Evolutionary conservation across 2,113 vertebrate species (phyloP).

Genomic region (Platysternon megacephalum): DNA sequence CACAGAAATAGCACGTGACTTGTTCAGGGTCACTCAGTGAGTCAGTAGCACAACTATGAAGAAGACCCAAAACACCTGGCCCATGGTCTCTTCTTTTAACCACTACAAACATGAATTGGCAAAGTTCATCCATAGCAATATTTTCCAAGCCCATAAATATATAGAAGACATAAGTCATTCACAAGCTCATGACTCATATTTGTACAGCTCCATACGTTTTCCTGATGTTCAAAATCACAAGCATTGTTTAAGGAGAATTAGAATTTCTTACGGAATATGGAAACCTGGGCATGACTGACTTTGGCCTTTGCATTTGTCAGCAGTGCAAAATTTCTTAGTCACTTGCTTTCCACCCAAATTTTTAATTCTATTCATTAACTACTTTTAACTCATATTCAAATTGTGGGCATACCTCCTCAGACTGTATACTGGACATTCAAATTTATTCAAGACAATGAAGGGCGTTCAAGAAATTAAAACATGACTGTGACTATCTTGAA

Average conservation of each 20-base stretch:
- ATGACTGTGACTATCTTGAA: neutral
- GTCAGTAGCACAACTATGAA: neutral
- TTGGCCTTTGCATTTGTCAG: neutral
- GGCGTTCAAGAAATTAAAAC: neutral
- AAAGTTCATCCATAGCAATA: neutral
- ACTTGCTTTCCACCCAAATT: neutral
- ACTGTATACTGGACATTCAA: neutral
- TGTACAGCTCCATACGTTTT: neutral
- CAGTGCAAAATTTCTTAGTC: neutral
- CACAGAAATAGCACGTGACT: neutral
- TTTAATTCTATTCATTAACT: neutral
- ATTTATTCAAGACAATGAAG: neutral
- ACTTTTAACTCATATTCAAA: neutral
- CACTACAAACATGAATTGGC: neutral
- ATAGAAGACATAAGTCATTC: neutral
- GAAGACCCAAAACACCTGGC: neutral
- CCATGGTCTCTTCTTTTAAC: neutral
- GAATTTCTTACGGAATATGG: neutral
- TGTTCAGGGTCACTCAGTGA: neutral
- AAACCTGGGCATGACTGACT: neutral
- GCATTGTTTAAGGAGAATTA: neutral
- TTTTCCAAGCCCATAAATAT: neutral
- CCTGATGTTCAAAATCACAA: neutral
- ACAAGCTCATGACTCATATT: neutral
- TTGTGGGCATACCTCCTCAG: neutral